Evolutionary conservation across 1,140 invertebrate species (phyloP), one percentile per base, ranked within the genome.

Genomic region (Drosophila nebulosa): DNA sequence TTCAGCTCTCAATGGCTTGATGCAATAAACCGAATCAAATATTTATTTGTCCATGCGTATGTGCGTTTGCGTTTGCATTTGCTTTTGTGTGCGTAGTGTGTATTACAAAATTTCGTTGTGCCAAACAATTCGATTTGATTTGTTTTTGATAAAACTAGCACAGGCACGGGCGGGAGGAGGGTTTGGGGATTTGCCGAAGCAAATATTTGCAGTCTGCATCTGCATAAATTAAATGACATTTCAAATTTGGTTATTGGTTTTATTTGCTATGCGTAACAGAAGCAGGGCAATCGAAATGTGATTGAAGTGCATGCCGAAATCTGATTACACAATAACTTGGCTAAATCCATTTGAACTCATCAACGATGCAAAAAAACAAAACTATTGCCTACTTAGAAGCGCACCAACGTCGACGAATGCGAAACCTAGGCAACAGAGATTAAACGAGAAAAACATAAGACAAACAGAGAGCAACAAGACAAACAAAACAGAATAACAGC

Each of bases 1-100:
- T 79, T 63, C 69, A 85, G 55, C 35, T 70, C 30, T 58, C 55
- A 58, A 69, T 73, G 30, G 30, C 30, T 64, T 52, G 62, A 85
- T 85, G 69, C 80, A 78, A 85, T 85, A 77, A 85, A 74, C 55
- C 64, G 70, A 70, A 69, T 79, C 59, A 86, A 85, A 78, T 85
- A 85, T 77, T 85, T 70, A 80, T 69, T 74, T 59, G 52, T 58
- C 27, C 30, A 6, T 14, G 27, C 55, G 46, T 51, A 26, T 62
- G 32, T 46, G 57, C 10, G 36, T 39, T 3, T 39, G 36, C 14
- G 16, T 6, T 7, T 18, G 36, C 14, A 6, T 6, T 7, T 18
- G 16, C 18, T 6, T 46, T 6, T 46, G 39, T 46, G 39, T 46
- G 16, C 39, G 9, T 21, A 65, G 36, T 70, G 27, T 61, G 39